phyloP scores from a whole-genome alignment of 2,888 invertebrate species.

The Eurytoma adleriae region DNA sequence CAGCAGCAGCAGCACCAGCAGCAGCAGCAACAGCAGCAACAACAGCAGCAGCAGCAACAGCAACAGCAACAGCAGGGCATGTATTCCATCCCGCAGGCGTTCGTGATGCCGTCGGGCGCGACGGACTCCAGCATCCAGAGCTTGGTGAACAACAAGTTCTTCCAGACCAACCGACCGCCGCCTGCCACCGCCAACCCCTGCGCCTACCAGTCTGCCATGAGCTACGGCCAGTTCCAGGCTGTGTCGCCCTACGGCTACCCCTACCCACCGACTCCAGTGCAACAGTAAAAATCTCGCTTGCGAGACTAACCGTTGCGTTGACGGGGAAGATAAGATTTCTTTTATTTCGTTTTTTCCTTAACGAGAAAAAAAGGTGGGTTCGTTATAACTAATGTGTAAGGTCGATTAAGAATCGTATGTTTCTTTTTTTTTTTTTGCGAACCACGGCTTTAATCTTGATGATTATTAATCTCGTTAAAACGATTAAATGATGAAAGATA shows the following conservation, averaged over 20 bases:
- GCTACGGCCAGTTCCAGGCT: constrained; percentile 84
- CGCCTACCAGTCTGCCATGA: constrained; percentile 79
- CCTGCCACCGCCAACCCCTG: constrained; percentile 79
- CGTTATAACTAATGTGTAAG: constrained; percentile 29
- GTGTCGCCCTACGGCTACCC: constrained; percentile 82
- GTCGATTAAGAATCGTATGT: constrained; percentile 27
- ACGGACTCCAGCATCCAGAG: constrained; percentile 78
- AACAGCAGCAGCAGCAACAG: constrained; percentile 76
- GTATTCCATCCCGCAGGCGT: constrained; percentile 76
- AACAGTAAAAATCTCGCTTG: constrained; percentile 80
- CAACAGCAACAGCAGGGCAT: constrained; percentile 70
- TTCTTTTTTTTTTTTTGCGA: constrained; percentile 29
- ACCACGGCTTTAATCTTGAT: constrained; percentile 34
- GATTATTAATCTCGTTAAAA: constrained; percentile 35
- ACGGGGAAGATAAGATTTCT: constrained; percentile 21
- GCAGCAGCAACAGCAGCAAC: constrained; percentile 70
- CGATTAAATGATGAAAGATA: constrained; percentile 39
- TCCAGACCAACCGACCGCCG: constrained; percentile 82
- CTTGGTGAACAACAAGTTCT: constrained; percentile 83
- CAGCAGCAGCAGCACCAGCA: constrained; percentile 77
- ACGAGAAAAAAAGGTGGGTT: constrained; percentile 49
- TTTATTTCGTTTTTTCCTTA: constrained; percentile 42
- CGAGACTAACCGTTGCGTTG: constrained; percentile 9
- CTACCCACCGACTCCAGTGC: constrained; percentile 83
- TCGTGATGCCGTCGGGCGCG: constrained; percentile 76